These are phyloP conservation scores for Zonitis immaculata DNA, from an alignment of 2,888 invertebrate species.

Conservation along the genomic window DNA sequence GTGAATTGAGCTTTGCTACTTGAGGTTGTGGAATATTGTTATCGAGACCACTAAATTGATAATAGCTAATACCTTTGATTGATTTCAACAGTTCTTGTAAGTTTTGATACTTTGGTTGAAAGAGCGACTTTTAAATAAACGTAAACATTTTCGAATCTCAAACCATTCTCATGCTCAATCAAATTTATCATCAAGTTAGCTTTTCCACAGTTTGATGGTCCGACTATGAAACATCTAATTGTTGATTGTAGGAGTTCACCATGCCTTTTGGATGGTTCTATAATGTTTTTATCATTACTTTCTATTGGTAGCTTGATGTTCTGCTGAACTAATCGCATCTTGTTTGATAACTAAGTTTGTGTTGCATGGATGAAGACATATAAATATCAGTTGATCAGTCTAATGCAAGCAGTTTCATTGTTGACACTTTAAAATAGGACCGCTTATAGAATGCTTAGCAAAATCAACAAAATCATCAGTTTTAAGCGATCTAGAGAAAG, in stretches of 20 bases:
- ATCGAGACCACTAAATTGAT: conserved; percentile 22
- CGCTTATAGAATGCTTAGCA: too few species aligned
- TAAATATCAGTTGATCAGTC: too few species aligned
- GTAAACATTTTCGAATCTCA: conserved; percentile 42
- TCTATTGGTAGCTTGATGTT: not conserved
- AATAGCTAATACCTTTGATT: conserved; percentile 28
- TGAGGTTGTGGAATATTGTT: conserved; percentile 26
- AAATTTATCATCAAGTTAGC: conserved; percentile 38
- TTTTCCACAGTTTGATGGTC: conserved; percentile 42
- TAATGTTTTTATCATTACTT: conserved; percentile 26
- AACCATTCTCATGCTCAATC: conserved; percentile 35
- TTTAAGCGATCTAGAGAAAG: conserved; percentile 3
- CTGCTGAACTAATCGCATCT: conserved; percentile 10
- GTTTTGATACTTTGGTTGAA: conserved; percentile 35
- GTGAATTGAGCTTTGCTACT: conserved; percentile 31
- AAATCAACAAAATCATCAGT: too few species aligned
- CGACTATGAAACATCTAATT: conserved; percentile 32
- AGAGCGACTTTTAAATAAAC: conserved; percentile 36
- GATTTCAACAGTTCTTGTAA: conserved; percentile 25
- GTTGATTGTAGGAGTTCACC: too few species aligned
- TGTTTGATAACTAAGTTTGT: conserved; percentile 1
- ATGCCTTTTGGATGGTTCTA: conserved; percentile 26
- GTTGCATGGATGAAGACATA: too few species aligned
- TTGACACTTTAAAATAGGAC: too few species aligned
- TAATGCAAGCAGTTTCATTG: too few species aligned